These are phyloP conservation scores for Liolophura sinensis DNA, from an alignment of 1,140 invertebrate genomes.

Conservation along the genomic window DNA sequence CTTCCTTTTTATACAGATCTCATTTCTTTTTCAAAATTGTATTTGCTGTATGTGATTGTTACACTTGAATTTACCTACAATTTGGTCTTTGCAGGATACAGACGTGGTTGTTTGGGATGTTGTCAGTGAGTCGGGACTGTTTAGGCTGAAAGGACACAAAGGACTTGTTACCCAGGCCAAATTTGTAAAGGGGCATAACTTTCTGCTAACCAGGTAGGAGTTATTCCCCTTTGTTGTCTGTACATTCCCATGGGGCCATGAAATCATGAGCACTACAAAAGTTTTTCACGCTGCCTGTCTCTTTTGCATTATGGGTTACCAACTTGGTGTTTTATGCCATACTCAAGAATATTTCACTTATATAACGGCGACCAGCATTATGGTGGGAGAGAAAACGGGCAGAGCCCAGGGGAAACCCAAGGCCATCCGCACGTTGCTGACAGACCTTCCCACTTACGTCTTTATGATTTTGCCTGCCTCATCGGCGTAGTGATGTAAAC, in stretches of 20 bases:
- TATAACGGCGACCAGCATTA: no score
- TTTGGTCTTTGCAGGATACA: slow-evolving; percentile 71
- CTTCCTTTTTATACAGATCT: no score
- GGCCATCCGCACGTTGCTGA: no score
- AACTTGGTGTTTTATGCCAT: no score
- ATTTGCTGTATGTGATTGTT: background rate
- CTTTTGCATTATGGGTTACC: background rate
- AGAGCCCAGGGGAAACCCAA: no score
- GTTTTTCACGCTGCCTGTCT: background rate
- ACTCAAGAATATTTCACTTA: no score
- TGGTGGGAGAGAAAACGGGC: no score
- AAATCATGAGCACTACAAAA: background rate
- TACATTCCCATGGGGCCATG: no score
- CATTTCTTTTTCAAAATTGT: background rate
- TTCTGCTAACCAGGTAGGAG: slow-evolving; percentile 73
- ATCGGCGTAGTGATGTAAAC: no score
- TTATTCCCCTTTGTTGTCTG: slow-evolving; percentile 4
- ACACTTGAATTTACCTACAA: no score
- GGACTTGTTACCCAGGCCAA: slow-evolving; percentile 82
- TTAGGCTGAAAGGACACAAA: slow-evolving; percentile 90
- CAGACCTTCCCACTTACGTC: no score
- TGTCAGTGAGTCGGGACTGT: slow-evolving; percentile 86
- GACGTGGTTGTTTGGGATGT: slow-evolving; percentile 95
- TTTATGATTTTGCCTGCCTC: no score
- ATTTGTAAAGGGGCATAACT: slow-evolving; percentile 77